Base-by-base conservation (phyloP, 2,888 invertebrate genomes). In the Physocephala rufipes region DNA sequence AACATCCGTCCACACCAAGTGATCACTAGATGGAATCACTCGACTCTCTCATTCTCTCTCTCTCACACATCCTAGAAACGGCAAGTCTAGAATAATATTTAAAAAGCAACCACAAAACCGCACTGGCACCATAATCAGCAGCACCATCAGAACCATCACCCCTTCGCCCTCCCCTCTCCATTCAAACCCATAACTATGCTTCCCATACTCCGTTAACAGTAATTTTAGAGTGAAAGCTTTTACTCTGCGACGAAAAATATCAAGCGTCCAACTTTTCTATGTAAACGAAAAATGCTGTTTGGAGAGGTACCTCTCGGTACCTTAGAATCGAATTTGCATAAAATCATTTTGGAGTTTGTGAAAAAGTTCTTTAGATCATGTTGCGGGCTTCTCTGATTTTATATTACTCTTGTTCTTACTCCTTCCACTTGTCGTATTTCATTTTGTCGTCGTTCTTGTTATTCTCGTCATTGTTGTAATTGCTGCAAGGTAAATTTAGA, bases 351-450 rank as follows among this genome's bases (percentile, higher is more conserved):
- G 61, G 24, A 45, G 55, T 43, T 67, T 53, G 53, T 12, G 67
- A 71, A 71, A 71, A 71, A 67, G 67, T 71, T 70, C 36, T 26
- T 59, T 49, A 58, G 55, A 70, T 58, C 49, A 45, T 43, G 67
- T 55, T 13, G 21, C 21, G 9, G n/a, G 36, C 36, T 36, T 9
- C 36, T 36, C 36, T 36, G 36, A 36, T 36, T 36, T 36, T 36
- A 36, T 36, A 36, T 36, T 36, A 9, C 36, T 36, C 36, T 36
- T 36, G 9, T 9, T 36, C 36, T 36, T 36, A 36, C 36, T 13
- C 13, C 21, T 21, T 19, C 24, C 15, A 51, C 51, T 9, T n/a
- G n/a, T n/a, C 3, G 55, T 55, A 19, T n/a, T 5, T 55, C 13
- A 1, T 9, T 13, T 30, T 36, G 30, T 61, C 16, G 61, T 61